Percentiles rank a stretch among this genome's conserved stretches.
Conservation (phyloP, 2,113 vertebrate genomes). For the Capra hircus region DNA sequence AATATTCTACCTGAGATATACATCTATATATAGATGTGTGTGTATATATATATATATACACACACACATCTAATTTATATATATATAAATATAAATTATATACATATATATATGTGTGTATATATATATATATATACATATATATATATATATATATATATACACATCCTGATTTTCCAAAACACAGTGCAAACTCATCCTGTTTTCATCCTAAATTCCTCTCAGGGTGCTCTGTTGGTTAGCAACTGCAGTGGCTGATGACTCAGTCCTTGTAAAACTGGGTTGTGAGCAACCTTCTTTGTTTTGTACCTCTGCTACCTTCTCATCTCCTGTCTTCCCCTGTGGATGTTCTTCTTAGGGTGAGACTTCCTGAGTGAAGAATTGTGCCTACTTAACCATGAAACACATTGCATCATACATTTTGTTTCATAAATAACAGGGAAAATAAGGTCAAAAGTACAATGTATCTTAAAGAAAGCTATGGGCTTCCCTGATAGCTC, state of each 20-base stretch:
- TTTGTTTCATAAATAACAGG: neutral
- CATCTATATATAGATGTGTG: neutral
- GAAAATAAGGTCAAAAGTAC: neutral
- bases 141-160: too few species aligned
- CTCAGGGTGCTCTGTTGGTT: neutral
- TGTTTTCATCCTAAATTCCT: neutral
- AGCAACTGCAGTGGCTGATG: neutral
- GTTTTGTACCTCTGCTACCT: neutral
- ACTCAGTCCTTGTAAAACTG: neutral
- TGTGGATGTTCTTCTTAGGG: neutral
- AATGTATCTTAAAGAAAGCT: neutral
- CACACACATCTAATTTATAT: too few species aligned
- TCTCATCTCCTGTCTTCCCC: neutral
- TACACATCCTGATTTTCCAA: neutral
- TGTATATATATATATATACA: too few species aligned
- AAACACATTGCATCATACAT: neutral
- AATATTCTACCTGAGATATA: neutral
- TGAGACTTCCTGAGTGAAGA: neutral
- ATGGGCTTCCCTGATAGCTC: neutral
- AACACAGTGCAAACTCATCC: neutral
- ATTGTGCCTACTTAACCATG: neutral
- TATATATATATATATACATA: too few species aligned
- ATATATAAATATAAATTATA: too few species aligned
- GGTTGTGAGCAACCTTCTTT: neutral
- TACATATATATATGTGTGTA: too few species aligned